Conservation (phyloP, 2,888 invertebrate species). For the Chrysolina americana region DNA sequence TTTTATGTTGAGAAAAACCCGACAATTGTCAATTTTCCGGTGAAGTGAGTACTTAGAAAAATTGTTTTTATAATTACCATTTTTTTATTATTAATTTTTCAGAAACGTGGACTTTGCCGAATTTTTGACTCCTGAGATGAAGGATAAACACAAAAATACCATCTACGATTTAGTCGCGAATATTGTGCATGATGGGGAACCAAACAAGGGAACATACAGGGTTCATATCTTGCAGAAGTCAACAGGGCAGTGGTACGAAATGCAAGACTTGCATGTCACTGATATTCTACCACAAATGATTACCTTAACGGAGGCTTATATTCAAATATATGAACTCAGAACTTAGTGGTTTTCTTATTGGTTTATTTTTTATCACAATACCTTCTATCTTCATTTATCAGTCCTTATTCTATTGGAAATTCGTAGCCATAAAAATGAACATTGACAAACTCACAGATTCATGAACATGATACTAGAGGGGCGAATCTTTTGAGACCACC, state of each 20-base stretch:
- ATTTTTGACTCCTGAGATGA: slow-evolving; percentile 88
- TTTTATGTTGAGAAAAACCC: slow-evolving; percentile 99
- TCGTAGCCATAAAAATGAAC: too few species aligned
- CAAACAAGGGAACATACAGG: slow-evolving; percentile 93
- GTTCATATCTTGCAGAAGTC: slow-evolving; percentile 94
- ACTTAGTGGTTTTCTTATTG: slow-evolving; percentile 33
- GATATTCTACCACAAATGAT: slow-evolving; percentile 99
- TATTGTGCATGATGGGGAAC: slow-evolving; percentile 98
- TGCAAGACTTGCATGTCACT: slow-evolving; percentile 98
- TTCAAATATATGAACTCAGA: slow-evolving; percentile 84
- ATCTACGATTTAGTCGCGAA: slow-evolving; percentile 98
- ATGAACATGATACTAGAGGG: too few species aligned
- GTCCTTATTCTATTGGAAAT: too few species aligned
- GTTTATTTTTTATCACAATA: too few species aligned
- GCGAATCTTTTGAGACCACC: too few species aligned
- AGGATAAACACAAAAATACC: slow-evolving; percentile 83
- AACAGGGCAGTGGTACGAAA: slow-evolving; percentile 87
- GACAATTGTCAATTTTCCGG: slow-evolving; percentile 99
- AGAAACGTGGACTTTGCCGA: slow-evolving; percentile 98
- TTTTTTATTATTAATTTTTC: slow-evolving; percentile 59
- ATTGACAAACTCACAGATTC: too few species aligned
- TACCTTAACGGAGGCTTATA: slow-evolving; percentile 98
- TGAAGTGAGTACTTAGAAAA: slow-evolving; percentile 83
- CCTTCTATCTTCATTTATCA: too few species aligned
- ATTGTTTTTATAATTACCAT: slow-evolving; percentile 15